These are phyloP conservation scores for Emydoidea blandingii DNA, from an alignment of 2,797 vertebrate species.

Conservation along the genomic window DNA sequence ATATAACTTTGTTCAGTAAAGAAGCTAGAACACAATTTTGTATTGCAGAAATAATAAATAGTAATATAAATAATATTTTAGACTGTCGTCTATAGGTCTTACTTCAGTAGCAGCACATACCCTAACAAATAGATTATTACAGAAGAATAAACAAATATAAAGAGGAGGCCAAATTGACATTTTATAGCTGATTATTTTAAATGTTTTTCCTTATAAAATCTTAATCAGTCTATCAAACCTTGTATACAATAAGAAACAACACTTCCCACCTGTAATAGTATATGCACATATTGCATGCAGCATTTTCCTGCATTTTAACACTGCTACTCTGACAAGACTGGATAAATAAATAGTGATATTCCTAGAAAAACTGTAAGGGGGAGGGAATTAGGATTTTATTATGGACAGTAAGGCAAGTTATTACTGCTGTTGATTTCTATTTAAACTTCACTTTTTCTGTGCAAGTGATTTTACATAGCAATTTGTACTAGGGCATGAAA, in stretches of 20 bases:
- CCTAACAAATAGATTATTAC: neutral
- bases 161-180: fast-evolving
- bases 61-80: neutral
- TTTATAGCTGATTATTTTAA: too few relatives aligned
- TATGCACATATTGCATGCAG: fast-evolving
- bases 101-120: fast-evolving
- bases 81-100: fast-evolving
- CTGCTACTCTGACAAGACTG: neutral
- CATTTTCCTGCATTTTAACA: fast-evolving
- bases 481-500: neutral
- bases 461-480: neutral
- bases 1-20: neutral
- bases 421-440: too few relatives aligned
- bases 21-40: fast-evolving
- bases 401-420: too few relatives aligned
- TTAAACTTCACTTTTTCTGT: too few relatives aligned
- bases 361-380: fast-evolving
- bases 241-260: fast-evolving
- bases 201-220: fast-evolving
- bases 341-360: fast-evolving
- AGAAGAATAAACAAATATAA: neutral
- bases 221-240: fast-evolving
- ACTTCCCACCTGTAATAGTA: neutral
- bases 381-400: too few relatives aligned
- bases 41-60: fast-evolving